Conservation (phyloP, 2,888 invertebrate species). For the Leucophora obtusa region DNA sequence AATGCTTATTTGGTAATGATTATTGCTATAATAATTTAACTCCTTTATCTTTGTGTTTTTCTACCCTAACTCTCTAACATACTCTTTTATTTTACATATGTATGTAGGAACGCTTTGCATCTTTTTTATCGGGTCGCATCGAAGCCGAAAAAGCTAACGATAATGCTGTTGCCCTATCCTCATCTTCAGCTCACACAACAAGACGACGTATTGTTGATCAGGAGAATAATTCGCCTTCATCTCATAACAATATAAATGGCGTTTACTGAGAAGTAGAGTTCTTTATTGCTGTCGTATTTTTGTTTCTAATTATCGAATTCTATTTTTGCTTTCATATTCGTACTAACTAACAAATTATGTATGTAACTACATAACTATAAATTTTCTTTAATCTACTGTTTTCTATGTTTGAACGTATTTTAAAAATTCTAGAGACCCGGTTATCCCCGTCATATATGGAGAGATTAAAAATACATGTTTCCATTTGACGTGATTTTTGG, state of each 20-base stretch:
- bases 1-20: slow-evolving; percentile 73
- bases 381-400: background rate
- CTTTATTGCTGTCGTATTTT: slow-evolving; percentile 73
- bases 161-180: slow-evolving; percentile 74
- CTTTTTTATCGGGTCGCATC: slow-evolving; percentile 84
- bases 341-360: slow-evolving; percentile 66
- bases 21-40: no score
- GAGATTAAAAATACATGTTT: no score
- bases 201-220: slow-evolving; percentile 76
- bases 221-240: slow-evolving; percentile 72
- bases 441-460: no score
- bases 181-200: slow-evolving; percentile 76
- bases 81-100: background rate
- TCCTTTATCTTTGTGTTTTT: background rate
- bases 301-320: slow-evolving; percentile 74
- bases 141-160: slow-evolving; percentile 80
- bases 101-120: slow-evolving; percentile 83
- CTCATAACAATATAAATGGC: slow-evolving; percentile 78
- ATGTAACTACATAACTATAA: background rate
- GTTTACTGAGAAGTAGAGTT: slow-evolving; percentile 76
- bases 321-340: slow-evolving; percentile 72
- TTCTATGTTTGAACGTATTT: slow-evolving; percentile 8
- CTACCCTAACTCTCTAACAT: background rate
- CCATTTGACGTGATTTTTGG: no score
- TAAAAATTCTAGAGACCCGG: background rate